Base-by-base conservation (phyloP, 2,888 invertebrate species). In the Sesamia inferens region DNA sequence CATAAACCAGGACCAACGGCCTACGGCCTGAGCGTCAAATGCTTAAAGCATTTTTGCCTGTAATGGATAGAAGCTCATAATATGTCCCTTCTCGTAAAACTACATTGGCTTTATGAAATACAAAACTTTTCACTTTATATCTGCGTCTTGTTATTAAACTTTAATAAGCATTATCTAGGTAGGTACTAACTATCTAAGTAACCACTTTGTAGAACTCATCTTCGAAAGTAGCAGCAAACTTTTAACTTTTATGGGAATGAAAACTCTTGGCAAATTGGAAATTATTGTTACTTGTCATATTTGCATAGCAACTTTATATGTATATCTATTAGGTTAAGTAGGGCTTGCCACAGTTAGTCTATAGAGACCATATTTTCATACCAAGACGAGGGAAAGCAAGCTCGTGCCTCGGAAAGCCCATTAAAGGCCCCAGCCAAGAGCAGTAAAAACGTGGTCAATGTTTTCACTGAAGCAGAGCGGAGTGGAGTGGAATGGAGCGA, bases 91-190 rank as follows among this genome's bases (percentile, higher is more conserved):
- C n/a, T 44, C 16, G 58, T 63, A 47, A 63, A 73, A 39, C 44
- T 16, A 54, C 44, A 72, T 73, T 47, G 63, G 7, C n/a, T 1
- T 11, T 24, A 63, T 13, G n/a, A 4, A 19, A 66, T n/a, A 64
- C n/a, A 54, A 61, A 82, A 79, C 68, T 78, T 72, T 78, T 6
- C 39, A 82, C 71, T 82, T 62, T 48, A 62, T 54, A 19, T 61
- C 54, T 14, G 24, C 2, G 16, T 54, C 31, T 59, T 59, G 22
- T 67, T 16, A 44, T 13, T 10, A 59, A 71, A 68, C 22, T 71
- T 68, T 42, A 67, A 39, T 14, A 62, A 39, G 13, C 39, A 22
- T 57, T 39, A n/a, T n/a, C n/a, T n/a, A 51, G 24, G 16, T 48
- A 24, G 16, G 11, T 42, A 47, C 14, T 22, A 51, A 31, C 16